phyloP scores from a whole-genome alignment of 2,888 invertebrate genomes.

The Esperia sulphurella region DNA sequence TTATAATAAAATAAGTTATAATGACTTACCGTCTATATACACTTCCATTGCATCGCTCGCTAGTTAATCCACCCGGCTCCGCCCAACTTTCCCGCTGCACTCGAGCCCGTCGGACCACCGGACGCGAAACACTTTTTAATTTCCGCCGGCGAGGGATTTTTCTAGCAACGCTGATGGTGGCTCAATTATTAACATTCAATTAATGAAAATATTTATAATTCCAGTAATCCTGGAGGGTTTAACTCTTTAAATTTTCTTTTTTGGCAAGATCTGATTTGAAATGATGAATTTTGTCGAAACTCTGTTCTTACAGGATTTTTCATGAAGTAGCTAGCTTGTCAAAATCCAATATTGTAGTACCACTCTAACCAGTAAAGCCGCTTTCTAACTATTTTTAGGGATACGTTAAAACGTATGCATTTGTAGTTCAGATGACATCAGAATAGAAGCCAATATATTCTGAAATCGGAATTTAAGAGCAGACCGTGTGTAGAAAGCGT shows the following conservation, averaged over 20 bases:
- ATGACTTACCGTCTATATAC: too few species aligned
- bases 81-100: slow-evolving; percentile 60
- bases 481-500: too few species aligned
- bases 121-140: slow-evolving; percentile 72
- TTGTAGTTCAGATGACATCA: too few species aligned
- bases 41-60: slow-evolving; percentile 25
- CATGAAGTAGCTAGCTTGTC: too few species aligned
- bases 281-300: not conserved
- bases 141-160: slow-evolving; percentile 72
- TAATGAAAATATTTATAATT: slow-evolving; percentile 67
- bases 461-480: too few species aligned
- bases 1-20: too few species aligned
- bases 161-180: slow-evolving; percentile 56
- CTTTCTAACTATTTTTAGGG: too few species aligned
- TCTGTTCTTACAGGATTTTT: too few species aligned
- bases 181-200: slow-evolving; percentile 76
- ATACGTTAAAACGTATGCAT: too few species aligned
- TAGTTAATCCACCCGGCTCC: slow-evolving; percentile 43
- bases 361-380: too few species aligned
- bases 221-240: slow-evolving; percentile 11
- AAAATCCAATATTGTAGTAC: too few species aligned
- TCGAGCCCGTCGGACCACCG: slow-evolving; percentile 56
- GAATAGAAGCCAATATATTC: too few species aligned
- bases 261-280: not conserved
- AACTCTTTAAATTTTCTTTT: slow-evolving; percentile 2